Evolutionary conservation across 2,888 invertebrate species (phyloP), one percentile per base, ranked within the genome.

Genomic region (Cosmorhoe ocellata): DNA sequence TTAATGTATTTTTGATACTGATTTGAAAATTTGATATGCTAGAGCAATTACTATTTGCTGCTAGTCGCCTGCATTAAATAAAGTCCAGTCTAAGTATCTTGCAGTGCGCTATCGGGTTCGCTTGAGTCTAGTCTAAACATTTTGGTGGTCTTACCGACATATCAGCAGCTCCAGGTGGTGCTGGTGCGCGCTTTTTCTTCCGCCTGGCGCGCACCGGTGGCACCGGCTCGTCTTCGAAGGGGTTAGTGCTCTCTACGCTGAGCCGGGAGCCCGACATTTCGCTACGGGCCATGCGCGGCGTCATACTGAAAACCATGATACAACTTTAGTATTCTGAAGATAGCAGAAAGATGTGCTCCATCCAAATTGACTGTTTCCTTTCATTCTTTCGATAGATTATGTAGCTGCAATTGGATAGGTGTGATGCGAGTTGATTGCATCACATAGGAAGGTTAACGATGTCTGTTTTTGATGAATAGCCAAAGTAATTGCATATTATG

Each of bases 101-200:
- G n/a, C n/a, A n/a, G n/a, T n/a, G n/a, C n/a, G n/a, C n/a, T n/a
- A n/a, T n/a, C n/a, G n/a, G n/a, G n/a, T n/a, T n/a, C n/a, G n/a
- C n/a, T n/a, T n/a, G n/a, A n/a, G n/a, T n/a, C n/a, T n/a, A n/a
- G n/a, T n/a, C n/a, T 2, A 18, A 3, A 18, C 18, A 18, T 24
- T 6, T 24, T 14, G 9, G 26, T 45, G 31, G 6, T 26, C 14
- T 68, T 74, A 82, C 83, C 64, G 79, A 74, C 40, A 71, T 66
- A 58, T 84, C 77, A 41, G 76, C 64, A 24, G 62, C 62, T 1
- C 72, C 58, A 18, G 64, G 58, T 3, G 93, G 92, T 40, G 88
- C 90, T 0, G 94, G 93, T 0, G 93, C 93, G 54, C 91, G 90
- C 58, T 92, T 91, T 76, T 94, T 94, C 81, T 93, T 94, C 24